These are phyloP conservation scores for Perdita meconis DNA, from an alignment of 2,888 invertebrate species.

Conservation along the genomic window DNA sequence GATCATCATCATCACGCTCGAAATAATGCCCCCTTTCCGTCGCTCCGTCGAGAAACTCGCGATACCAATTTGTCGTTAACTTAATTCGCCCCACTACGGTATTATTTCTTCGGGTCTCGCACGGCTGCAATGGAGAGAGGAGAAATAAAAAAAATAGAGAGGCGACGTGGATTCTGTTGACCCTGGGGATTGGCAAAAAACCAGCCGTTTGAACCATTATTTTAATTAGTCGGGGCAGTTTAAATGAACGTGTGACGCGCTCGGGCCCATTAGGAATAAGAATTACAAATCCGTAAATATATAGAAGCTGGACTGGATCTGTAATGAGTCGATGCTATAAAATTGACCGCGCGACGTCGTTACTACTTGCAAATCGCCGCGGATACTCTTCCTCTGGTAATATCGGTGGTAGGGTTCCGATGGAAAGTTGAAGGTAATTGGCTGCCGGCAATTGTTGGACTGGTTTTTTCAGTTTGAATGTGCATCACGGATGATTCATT, in stretches of 20 bases:
- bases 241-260: neutral
- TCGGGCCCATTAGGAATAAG: constrained; percentile 16
- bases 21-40: constrained; percentile 42
- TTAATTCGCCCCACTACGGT: constrained; percentile 40
- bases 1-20: constrained; percentile 65
- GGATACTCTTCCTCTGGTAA: neutral
- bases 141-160: neutral
- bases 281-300: constrained; percentile 9
- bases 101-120: neutral
- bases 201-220: constrained; percentile 4
- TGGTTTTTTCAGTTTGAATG: too few species aligned
- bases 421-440: neutral
- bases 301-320: neutral
- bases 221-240: constrained; percentile 27
- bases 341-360: neutral
- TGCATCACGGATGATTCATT: too few species aligned
- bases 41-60: constrained; percentile 16
- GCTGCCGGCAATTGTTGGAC: neutral
- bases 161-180: constrained; percentile 15
- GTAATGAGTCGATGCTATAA: constrained; percentile 4
- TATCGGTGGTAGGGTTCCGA: neutral
- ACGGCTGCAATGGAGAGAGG: neutral
- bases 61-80: constrained; percentile 54
- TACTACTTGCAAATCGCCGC: neutral
- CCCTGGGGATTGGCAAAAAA: neutral